These are phyloP conservation scores for Anguilla pacifica DNA, from an alignment of 2,797 vertebrate genomes.

Conservation along the genomic window DNA sequence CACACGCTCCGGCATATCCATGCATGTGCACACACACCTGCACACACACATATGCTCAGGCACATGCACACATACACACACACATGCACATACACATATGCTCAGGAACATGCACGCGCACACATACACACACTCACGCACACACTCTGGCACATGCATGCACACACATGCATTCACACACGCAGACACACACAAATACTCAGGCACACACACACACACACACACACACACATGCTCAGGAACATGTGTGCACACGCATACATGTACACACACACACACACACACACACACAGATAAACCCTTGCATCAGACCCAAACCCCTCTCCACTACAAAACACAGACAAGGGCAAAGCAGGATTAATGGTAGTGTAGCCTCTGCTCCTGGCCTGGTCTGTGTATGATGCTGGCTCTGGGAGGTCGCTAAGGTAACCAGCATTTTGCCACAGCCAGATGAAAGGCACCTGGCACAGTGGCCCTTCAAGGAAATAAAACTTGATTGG, in stretches of 20 bases:
- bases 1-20: no score
- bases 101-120: not conserved
- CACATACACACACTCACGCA: not conserved
- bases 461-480: not conserved
- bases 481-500: not conserved
- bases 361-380: not conserved
- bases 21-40: not conserved
- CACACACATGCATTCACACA: slow-evolving; percentile 11
- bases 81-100: not conserved
- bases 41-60: not conserved
- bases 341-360: slow-evolving; percentile 3
- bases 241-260: not conserved
- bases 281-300: slow-evolving; percentile 1
- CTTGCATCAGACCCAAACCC: not conserved
- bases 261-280: not conserved
- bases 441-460: not conserved
- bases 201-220: slow-evolving; percentile 18
- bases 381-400: not conserved
- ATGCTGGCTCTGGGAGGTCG: not conserved
- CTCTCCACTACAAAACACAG: not conserved
- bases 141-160: not conserved
- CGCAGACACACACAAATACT: slow-evolving; percentile 21
- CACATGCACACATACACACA: not conserved
- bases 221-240: not conserved
- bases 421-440: not conserved